phyloP scores from a whole-genome alignment of 2,797 vertebrate species.

The Enteromius unitaeniatus region DNA sequence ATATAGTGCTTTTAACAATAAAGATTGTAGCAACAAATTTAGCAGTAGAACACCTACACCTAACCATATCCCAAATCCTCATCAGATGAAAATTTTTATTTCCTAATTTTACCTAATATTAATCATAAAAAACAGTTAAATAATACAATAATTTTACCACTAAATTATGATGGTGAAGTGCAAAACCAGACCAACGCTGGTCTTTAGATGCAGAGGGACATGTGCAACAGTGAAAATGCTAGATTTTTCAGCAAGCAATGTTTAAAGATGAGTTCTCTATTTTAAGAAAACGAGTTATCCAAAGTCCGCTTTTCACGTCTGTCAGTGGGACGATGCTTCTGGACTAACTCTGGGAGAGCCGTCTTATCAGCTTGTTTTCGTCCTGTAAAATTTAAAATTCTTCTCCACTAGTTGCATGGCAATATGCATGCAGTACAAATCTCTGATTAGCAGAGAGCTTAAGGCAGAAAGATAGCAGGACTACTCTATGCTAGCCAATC shows the following conservation, averaged over 20 bases:
- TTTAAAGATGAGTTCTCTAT: not conserved
- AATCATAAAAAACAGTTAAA: too few relatives aligned
- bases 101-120: too few relatives aligned
- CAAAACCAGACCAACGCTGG: not conserved
- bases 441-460: slow-evolving; percentile 1
- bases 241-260: not conserved
- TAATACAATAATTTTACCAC: not conserved
- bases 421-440: not conserved
- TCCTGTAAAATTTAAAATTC: not conserved
- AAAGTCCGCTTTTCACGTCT: not conserved
- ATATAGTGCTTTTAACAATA: too few relatives aligned
- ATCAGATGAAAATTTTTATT: too few relatives aligned
- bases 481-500: not conserved
- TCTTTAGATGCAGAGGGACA: not conserved
- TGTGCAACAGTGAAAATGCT: not conserved
- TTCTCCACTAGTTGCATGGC: slow-evolving; percentile 16
- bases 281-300: not conserved
- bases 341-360: not conserved
- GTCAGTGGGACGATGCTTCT: not conserved
- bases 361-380: not conserved
- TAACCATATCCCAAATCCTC: too few relatives aligned
- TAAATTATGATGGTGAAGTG: not conserved
- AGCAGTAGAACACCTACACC: too few relatives aligned
- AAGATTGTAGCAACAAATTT: too few relatives aligned
- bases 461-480: not conserved